Evolutionary conservation across 2,888 invertebrate genomes (phyloP), one percentile per base, ranked within the genome.

Genomic region (Eustalomyia histrio): DNA sequence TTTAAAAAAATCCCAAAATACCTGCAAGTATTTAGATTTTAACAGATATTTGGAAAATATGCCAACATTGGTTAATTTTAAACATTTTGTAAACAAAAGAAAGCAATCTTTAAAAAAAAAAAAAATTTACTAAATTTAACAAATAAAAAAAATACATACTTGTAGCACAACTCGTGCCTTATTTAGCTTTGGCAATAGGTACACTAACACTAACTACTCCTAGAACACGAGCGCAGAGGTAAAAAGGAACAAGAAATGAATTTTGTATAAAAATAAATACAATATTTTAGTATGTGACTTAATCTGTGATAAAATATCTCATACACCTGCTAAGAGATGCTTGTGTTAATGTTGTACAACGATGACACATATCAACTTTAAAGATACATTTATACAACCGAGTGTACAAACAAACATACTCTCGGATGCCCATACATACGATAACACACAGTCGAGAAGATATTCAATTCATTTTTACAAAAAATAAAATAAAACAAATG

Each of bases 221-320:
- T 47, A 47, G n/a, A 14, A 47, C 43, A 14, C 43, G 43, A 16
- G 16, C n/a, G 16, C n/a, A 9, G 9, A 16, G n/a, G n/a, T n/a
- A 33, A 69, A 39, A 57, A 64, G 21, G 21, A 68, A 57, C 9
- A 64, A 63, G 35, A 16, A 67, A 35, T 76, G 63, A 61, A 67
- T 69, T 73, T 69, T 73, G 80, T 76, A 33, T 76, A 80, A 73
- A 80, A 80, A 80, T 76, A 80, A 80, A 76, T 80, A 16, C 29
- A 35, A 60, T 67, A 55, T 63, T 72, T 63, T 76, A 39, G 80
- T 76, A 63, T 76, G 76, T 69, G 80, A 80, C 68, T 80, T 80
- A 80, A 80, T 80, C 80, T 68, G 80, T 76, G 80, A 80, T 80
- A 80, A 80, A 80, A 80, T 80, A 80, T 80, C 80, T 80, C 55